Evolutionary conservation across 2,888 invertebrate species (phyloP).

Genomic region (Brachyopa scutellaris): DNA sequence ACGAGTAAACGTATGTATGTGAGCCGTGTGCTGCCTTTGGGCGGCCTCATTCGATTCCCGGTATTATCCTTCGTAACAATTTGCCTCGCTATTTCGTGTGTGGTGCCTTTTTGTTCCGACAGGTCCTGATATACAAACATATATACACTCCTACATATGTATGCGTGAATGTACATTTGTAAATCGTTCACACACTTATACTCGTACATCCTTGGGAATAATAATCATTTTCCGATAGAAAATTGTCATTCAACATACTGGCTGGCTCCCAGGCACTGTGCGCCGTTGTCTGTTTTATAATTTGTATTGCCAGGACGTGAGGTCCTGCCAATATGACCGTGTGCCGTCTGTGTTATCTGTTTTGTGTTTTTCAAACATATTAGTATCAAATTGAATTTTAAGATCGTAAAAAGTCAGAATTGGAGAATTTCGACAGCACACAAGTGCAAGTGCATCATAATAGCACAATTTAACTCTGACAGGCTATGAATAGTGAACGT

Average conservation of each 20-base stretch:
- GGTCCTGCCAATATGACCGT: constrained; percentile 50
- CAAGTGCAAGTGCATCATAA: constrained; percentile 50
- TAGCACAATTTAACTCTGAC: constrained; percentile 14
- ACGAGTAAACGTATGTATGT: neutral
- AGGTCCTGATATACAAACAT: constrained; percentile 8
- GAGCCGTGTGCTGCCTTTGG: neutral
- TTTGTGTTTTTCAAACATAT: constrained; percentile 21
- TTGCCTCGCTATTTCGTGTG: neutral
- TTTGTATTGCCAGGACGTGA: constrained; percentile 64
- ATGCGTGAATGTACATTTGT: too few relatives aligned
- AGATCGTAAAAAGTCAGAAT: constrained; percentile 37
- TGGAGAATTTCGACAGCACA: constrained; percentile 34
- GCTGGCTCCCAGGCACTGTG: constrained; percentile 49
- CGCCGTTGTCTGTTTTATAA: constrained; percentile 53
- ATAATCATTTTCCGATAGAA: constrained; percentile 62
- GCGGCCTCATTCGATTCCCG: constrained; percentile 18
- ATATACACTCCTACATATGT: neutral
- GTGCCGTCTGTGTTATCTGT: constrained; percentile 10
- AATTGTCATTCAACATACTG: constrained; percentile 58
- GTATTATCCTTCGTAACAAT: neutral
- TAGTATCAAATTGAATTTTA: constrained; percentile 59
- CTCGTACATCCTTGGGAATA: constrained; percentile 1
- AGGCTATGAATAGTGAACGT: constrained; percentile 31
- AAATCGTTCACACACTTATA: neutral
- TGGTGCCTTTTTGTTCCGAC: neutral